phyloP scores from a whole-genome alignment of 2,888 invertebrate species.

The Spodoptera littoralis region DNA sequence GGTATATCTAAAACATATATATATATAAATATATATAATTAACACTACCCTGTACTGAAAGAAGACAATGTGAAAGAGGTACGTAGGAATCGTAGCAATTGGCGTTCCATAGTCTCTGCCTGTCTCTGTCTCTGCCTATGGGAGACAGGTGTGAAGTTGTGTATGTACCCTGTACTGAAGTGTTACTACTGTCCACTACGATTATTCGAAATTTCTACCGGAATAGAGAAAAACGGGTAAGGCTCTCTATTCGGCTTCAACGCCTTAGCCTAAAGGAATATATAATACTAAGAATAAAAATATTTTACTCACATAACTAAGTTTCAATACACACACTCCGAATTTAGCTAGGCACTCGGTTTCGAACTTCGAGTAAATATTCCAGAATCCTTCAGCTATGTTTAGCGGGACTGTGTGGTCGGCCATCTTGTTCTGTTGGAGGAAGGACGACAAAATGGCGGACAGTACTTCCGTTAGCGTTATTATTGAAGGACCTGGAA shows the following conservation, averaged over 20 bases:
- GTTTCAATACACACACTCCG: slow-evolving; percentile 72
- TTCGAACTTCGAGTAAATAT: slow-evolving; percentile 72
- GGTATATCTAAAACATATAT: no score
- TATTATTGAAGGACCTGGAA: slow-evolving; percentile 79
- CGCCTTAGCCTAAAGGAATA: neutral
- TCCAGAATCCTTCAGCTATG: slow-evolving; percentile 82
- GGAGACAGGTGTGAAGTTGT: no score
- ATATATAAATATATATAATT: no score
- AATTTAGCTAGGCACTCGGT: slow-evolving; percentile 73
- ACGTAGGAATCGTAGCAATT: no score
- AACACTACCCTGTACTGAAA: no score
- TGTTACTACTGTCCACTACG: no score
- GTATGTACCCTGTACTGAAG: no score
- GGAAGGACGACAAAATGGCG: slow-evolving; percentile 77
- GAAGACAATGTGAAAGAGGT: no score
- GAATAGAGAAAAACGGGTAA: neutral
- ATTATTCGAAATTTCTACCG: no score
- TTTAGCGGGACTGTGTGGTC: slow-evolving; percentile 81
- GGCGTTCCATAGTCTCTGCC: no score
- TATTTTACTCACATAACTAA: slow-evolving; percentile 74
- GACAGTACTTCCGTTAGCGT: slow-evolving; percentile 76
- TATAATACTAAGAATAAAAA: neutral
- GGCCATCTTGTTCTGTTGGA: slow-evolving; percentile 82
- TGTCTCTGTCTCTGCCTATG: no score
- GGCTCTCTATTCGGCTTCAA: no score